Base-by-base conservation (phyloP, 2,888 invertebrate species). In the Patella depressa region DNA sequence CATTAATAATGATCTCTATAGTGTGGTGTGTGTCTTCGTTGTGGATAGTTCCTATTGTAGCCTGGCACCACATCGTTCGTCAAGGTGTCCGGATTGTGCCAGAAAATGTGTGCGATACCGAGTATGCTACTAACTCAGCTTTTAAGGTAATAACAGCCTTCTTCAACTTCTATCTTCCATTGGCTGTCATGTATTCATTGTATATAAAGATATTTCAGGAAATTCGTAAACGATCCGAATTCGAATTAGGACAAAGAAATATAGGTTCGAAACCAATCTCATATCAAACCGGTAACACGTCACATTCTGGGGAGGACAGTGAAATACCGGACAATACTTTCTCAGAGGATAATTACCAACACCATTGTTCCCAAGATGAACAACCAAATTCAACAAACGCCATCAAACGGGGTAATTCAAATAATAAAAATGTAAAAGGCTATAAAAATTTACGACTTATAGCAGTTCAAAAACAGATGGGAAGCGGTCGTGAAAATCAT, bases 161-260 rank as follows among this genome's bases (percentile, higher is more conserved):
- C 54, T 89, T 93, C 77, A 93, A 93, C 85, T 93, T 93, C 83
- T 93, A 92, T 85, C 88, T 93, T n/a, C 93, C 93, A 0, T 88
- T 93, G 24, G 86, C 91, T 9, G 85, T 93, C n/a, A 93, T 93
- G 93, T 92, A 93, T 78, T 86, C 84, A 70, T 85, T 93, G 12
- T 93, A 93, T 83, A 91, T 88, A 53, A 90, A 91, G 82, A 93
- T 93, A 74, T 93, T 92, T 84, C 87, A 90, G 80, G 93, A 92
- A 81, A 93, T 93, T 53, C 88, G 92, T 71, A 91, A 92, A 78
- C 85, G 93, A 3, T 92, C 93, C 0, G 88, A 89, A 80, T 85
- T 91, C 75, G 90, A 91, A 80, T 79, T 90, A 29, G 91, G 91
- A 3, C 90, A 90, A 79, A 80, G 88, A 69, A 88, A 82, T 59